phyloP scores from a whole-genome alignment of 2,113 vertebrate genomes.

The Bombycilla garrulus region DNA sequence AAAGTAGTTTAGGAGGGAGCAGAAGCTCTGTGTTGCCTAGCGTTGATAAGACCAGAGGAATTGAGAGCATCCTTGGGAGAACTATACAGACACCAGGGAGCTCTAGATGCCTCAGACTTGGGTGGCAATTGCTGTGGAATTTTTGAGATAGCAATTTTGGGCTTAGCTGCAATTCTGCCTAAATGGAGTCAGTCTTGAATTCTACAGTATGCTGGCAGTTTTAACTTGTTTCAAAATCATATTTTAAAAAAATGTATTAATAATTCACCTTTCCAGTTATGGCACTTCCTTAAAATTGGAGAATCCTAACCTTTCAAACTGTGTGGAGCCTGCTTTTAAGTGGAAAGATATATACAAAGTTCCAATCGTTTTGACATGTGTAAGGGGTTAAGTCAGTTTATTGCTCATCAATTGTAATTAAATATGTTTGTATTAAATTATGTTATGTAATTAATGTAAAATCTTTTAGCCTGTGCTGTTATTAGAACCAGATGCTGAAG shows the following conservation, averaged over 20 bases:
- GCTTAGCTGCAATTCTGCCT: conserved; percentile 26
- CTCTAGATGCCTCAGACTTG: conserved; percentile 24
- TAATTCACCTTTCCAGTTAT: neutral
- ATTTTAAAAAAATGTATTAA: neutral
- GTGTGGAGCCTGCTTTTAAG: conserved; percentile 9
- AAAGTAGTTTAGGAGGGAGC: neutral
- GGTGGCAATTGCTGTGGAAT: neutral
- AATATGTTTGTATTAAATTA: conserved; percentile 90
- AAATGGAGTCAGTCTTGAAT: neutral
- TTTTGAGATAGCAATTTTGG: conserved; percentile 28
- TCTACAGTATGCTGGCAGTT: neutral
- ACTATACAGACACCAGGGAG: neutral
- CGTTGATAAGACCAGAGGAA: neutral
- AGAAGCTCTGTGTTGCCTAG: neutral
- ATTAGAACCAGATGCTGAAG: conserved; percentile 86
- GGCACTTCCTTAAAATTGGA: neutral
- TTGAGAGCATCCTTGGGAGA: neutral
- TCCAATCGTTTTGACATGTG: conserved; percentile 68
- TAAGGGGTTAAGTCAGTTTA: conserved; percentile 83
- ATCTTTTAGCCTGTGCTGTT: conserved; percentile 80
- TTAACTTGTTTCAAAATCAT: neutral
- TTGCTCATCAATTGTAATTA: conserved; percentile 86
- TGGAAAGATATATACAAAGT: conserved; percentile 26
- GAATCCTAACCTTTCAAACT: neutral
- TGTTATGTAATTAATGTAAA: conserved; percentile 85